Evolutionary conservation across 2,797 vertebrate species (phyloP), one percentile per base, ranked within the genome.

Genomic region (Heliangelus exortis): DNA sequence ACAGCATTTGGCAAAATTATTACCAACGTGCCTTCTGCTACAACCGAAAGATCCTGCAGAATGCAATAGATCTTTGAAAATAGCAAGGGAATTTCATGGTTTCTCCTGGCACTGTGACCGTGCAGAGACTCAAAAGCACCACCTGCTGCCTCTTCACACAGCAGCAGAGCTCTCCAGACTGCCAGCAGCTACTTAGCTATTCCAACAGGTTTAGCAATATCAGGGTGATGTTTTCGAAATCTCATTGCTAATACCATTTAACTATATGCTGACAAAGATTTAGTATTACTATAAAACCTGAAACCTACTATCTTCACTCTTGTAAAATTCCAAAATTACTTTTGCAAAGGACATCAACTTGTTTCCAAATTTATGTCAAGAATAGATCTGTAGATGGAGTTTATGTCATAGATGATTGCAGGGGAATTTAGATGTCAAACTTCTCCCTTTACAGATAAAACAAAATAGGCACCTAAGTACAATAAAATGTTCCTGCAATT

Each of bases 401-500:
- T 76, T 91, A 45, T 90, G 55, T 75, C 74, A 57, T 3, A 76
- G 85, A 67, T 84, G 80, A 93, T 54, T 79, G 74, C 67, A 53
- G 58, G n/a, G 39, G 18, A 25, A 69, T 72, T 91, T 81, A 81
- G 69, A 81, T 84, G 54, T 90, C 90, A 86, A 84, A 73, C 21
- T 28, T 7, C 15, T 81, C 34, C 15, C 36, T 88, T 72, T 31
- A 51, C 63, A 90, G 85, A 62, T 77, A 84, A 91, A 96, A 88
- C 48, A 75, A 93, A 90, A 88, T 62, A 72, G 57, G 47, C 39
- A 87, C 39, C 33, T 92, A 93, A 91, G 54, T 74, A 54, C 66
- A 93, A 76, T 68, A 86, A 93, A 93, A 88, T 67, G 47, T 73
- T 25, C 47, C 41, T 78, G 57, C 50, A 93, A 86, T 84, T 83